Base-by-base conservation (phyloP, 2,888 invertebrate species). In the Xestoiulus laeticollis region DNA sequence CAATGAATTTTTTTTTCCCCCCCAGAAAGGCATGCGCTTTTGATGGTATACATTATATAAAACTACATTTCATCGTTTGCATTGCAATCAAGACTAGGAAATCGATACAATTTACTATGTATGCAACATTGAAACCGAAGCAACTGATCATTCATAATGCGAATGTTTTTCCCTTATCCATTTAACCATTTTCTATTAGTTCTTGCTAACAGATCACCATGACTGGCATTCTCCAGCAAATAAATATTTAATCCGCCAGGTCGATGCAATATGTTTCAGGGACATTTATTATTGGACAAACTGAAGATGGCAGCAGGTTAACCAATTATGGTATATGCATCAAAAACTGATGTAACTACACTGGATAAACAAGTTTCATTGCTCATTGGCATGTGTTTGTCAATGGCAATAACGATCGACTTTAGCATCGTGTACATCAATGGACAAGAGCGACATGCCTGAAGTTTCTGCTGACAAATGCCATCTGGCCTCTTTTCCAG, bases 401-500 rank as follows among this genome's bases (percentile, higher is more conserved):
- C 26, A 78, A 78, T 32, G 12, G 4, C 78, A 30, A 78, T 78
- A 16, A 78, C 78, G 38, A 38, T 30, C 30, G 16, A 30, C 16
- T 30, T 78, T 78, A 78, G 30, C 78, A 30, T 30, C 78, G 16
- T 30, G 14, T 30, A 0, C 30, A 78, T 30, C 30, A 30, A 78
- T 8, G 22, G 8, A 30, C 16, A 14, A 78, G 30, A 26, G 78
- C 30, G 78, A 78, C 78, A 78, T 32, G 78, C 14, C 12, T 14
- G 78, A 30, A 78, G 78, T 78, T 78, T 78, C 26, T 78, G 78
- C 78, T 78, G 78, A 78, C 78, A 78, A 78, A 78, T 78, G 78
- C 78, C 78, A 78, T 78, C 78, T 78, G 78, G 78, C 30, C 78
- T 30, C 30, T 30, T 26, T 78, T 78, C 78, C 78, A 78, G 78